Evolutionary conservation across 2,888 invertebrate species (phyloP).

Genomic region (Macrophya alboannulata): DNA sequence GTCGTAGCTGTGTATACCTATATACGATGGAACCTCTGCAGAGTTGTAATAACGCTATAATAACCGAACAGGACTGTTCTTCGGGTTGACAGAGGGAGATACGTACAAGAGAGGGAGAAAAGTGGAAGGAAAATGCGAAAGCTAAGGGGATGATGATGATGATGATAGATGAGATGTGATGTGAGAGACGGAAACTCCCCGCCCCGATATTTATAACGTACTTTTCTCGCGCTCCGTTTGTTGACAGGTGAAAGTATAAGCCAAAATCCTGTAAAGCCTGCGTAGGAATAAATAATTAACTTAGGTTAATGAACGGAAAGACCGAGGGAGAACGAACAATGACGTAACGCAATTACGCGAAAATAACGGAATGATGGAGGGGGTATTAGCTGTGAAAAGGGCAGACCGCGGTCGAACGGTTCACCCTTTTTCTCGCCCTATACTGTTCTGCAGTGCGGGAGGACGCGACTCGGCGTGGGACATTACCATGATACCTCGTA

Average conservation of each 20-base stretch:
- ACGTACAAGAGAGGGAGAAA: not conserved
- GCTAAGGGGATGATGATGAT: conserved; percentile 10
- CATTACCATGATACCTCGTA: conserved; percentile 31
- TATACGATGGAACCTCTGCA: conserved; percentile 4
- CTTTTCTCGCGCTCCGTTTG: not conserved
- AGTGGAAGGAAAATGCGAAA: not conserved
- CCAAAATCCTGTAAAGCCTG: not conserved
- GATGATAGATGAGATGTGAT: conserved; percentile 26
- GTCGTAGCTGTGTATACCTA: not conserved
- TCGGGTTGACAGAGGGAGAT: not conserved
- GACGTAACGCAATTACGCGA: conserved; percentile 42
- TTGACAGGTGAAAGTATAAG: not conserved
- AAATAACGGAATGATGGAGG: conserved; percentile 37
- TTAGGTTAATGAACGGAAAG: conserved; percentile 32
- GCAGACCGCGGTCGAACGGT: conserved; percentile 26
- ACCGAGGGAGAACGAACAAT: conserved; percentile 14
- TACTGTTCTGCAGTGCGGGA: not conserved
- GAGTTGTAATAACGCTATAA: conserved; percentile 5
- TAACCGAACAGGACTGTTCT: conserved; percentile 1
- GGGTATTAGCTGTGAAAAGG: conserved; percentile 38
- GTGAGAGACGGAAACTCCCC: not conserved
- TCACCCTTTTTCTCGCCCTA: conserved; percentile 26
- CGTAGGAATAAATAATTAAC: conserved; percentile 34
- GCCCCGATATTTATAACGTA: conserved; percentile 3
- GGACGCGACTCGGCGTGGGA: not conserved